Evolutionary conservation across 2,113 vertebrate genomes (phyloP), one percentile per base, ranked within the genome.

Genomic region (Corvus hawaiiensis): DNA sequence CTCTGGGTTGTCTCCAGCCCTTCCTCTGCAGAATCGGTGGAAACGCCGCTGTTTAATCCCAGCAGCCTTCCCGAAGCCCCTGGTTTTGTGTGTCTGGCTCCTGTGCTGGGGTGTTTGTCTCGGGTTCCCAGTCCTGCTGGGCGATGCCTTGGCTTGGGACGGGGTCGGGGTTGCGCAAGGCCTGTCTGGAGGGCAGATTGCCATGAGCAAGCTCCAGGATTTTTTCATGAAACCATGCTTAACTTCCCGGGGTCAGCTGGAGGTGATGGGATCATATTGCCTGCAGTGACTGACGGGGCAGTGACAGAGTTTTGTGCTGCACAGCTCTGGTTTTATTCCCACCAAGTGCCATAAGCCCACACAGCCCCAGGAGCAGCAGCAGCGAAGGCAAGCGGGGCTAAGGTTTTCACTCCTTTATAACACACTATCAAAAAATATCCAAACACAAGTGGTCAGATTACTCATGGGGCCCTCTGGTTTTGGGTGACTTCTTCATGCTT

Each of bases 181-280:
- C 55, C 83, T 32, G 88, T 93, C 95, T 94, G 91, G 44, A 87
- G 74, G 94, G 93, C 96, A 39, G 44, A 3, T 28, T 92, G 87
- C 91, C 96, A 83, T 86, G 63, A 33, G 76, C 71, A 3, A 49
- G 55, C 67, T 80, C 56, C 79, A 43, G 68, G 76, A 14, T 27
- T 91, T 92, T 83, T 59, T 89, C 44, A 6, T 88, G 85, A 33
- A 88, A 79, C 49, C 24, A 7, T 48, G 27, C 69, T 61, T 15
- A 48, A 13, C 64, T 94, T 91, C 21, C 28, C 46, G 23, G 81
- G 94, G 89, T 95, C 89, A 84, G 69, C 84, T 79, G 84, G 93
- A 91, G 94, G 95, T 82, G 95, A 95, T 78, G 87, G 68, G 32
- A 39, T 94, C 28, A 1, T 22, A 77, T 87, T 92, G 89, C 80